phyloP scores from a whole-genome alignment of 1,140 invertebrate species.

The Mactra quadrangularis region DNA sequence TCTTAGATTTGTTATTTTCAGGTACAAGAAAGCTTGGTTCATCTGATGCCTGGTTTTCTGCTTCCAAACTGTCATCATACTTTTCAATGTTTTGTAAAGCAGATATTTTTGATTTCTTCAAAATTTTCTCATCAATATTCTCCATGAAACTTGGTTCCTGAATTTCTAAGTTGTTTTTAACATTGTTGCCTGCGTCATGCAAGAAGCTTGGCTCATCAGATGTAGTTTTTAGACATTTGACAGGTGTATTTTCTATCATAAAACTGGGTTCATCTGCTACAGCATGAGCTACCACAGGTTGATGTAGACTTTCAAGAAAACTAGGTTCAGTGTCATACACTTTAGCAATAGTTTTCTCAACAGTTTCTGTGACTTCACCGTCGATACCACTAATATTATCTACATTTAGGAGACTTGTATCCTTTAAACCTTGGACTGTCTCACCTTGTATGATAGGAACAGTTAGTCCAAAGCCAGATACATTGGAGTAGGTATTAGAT shows the following conservation, averaged over 20 bases:
- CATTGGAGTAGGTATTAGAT: constrained; percentile 56
- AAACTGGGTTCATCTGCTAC: constrained; percentile 2
- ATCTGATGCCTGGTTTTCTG: not conserved
- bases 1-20: not conserved
- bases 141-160: constrained; percentile 37
- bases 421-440: constrained; percentile 23
- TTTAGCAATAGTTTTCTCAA: not conserved
- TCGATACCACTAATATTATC: constrained; percentile 48
- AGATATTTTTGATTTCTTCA: constrained; percentile 24
- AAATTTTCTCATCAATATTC: not conserved
- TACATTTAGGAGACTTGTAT: constrained; percentile 50
- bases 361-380: no score
- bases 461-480: constrained; percentile 44
- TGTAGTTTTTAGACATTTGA: no score
- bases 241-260: not conserved
- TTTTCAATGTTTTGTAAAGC: constrained; percentile 11
- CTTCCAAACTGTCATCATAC: constrained; percentile 44
- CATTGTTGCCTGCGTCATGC: not conserved
- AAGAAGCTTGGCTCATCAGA: constrained; percentile 38
- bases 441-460: constrained; percentile 54
- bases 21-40: constrained; percentile 33
- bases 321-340: constrained; percentile 1
- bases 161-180: not conserved
- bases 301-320: constrained; percentile 21
- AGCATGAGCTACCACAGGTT: not conserved